A percentile compares a stretch with the other conserved stretches of the same genome.
Evolutionary conservation across 2,113 vertebrate species (phyloP).

Genomic region (Mesoclemmys tuberculata): DNA sequence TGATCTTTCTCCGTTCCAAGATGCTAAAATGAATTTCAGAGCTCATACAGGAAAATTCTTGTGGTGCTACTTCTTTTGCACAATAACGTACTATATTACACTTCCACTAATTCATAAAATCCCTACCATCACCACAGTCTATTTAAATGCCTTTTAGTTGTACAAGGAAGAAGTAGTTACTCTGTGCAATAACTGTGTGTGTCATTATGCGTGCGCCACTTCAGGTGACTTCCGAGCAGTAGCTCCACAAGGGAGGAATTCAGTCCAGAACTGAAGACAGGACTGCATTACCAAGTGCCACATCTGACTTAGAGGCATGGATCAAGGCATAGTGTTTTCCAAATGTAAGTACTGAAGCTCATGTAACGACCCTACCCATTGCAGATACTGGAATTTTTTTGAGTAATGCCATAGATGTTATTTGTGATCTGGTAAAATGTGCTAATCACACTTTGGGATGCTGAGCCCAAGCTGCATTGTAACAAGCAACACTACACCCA

Average conservation of each 20-base stretch:
- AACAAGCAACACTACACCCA: too few species aligned
- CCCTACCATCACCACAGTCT: neutral
- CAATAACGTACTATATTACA: neutral
- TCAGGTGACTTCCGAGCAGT: neutral
- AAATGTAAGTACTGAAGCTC: neutral
- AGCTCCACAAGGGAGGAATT: neutral
- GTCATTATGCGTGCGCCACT: neutral
- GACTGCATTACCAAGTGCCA: neutral
- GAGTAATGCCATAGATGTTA: neutral
- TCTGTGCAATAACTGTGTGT: neutral
- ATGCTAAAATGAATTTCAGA: neutral
- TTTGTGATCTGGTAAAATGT: neutral
- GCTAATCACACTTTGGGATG: neutral
- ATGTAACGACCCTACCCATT: neutral
- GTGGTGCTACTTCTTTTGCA: neutral
- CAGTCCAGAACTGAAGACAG: neutral
- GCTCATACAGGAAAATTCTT: neutral
- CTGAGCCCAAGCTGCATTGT: neutral
- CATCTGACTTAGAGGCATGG: neutral
- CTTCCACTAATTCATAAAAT: neutral
- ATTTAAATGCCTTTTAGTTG: neutral
- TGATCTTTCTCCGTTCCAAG: neutral
- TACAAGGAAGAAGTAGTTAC: neutral
- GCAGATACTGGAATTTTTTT: neutral
- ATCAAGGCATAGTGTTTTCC: neutral